Evolutionary conservation across 2,888 invertebrate genomes (phyloP).

Genomic region (Axea sp.): DNA sequence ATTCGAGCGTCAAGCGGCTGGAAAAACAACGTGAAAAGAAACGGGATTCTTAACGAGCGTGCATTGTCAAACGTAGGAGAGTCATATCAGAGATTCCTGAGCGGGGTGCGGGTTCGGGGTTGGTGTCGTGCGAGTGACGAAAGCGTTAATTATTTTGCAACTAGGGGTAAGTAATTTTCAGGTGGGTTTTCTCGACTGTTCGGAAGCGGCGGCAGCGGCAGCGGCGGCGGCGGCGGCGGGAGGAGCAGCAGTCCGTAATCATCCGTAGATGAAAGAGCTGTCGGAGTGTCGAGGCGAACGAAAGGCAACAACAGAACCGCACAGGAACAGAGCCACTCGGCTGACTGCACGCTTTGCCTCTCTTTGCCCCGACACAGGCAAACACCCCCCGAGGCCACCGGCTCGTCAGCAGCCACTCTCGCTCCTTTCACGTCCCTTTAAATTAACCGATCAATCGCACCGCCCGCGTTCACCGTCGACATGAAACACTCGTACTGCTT

Average conservation of each 20-base stretch:
- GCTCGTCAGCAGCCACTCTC: conserved; percentile 61
- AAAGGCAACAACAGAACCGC: conserved; percentile 69
- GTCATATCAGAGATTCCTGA: neutral
- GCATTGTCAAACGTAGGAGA: neutral
- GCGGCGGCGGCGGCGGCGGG: conserved; percentile 35
- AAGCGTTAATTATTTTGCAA: conserved; percentile 73
- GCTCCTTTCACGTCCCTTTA: conserved; percentile 72
- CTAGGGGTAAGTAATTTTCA: conserved; percentile 70
- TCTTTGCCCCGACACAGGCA: conserved; percentile 65
- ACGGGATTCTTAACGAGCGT: no score
- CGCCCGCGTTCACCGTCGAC: conserved; percentile 69
- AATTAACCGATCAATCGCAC: conserved; percentile 78
- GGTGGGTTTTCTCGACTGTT: conserved; percentile 66
- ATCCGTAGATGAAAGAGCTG: conserved; percentile 79
- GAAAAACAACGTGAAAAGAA: no score
- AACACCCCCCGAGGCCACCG: conserved; percentile 65
- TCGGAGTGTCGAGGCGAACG: conserved; percentile 76
- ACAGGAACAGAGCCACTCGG: conserved; percentile 70
- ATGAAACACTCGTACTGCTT: conserved; percentile 75
- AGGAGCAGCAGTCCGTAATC: conserved; percentile 73
- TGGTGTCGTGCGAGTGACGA: conserved; percentile 50
- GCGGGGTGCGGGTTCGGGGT: neutral
- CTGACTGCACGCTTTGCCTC: conserved; percentile 67
- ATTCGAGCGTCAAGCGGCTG: no score
- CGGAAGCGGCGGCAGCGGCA: conserved; percentile 43